phyloP scores from a whole-genome alignment of 2,888 invertebrate genomes.

The Augochlorella aurata region DNA sequence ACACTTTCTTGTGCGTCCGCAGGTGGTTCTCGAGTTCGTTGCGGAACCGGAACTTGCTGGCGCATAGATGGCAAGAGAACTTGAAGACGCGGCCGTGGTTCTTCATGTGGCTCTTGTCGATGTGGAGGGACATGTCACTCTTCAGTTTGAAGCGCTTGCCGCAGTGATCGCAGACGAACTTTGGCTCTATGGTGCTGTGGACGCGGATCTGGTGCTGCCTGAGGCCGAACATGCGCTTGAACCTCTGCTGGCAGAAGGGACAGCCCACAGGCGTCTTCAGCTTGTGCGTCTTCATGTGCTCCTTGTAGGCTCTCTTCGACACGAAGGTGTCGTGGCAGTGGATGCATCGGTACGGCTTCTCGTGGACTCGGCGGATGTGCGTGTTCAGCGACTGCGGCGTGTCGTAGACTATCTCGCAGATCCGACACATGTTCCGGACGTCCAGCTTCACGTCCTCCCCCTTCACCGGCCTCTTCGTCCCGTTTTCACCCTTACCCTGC shows the following conservation, averaged over 20 bases:
- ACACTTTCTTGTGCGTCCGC: slow-evolving; percentile 59
- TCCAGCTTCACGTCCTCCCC: slow-evolving; percentile 40
- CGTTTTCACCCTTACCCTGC: not conserved
- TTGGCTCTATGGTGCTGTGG: slow-evolving; percentile 60
- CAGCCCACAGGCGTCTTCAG: slow-evolving; percentile 66
- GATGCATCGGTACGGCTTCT: slow-evolving; percentile 66
- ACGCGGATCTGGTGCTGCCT: slow-evolving; percentile 60
- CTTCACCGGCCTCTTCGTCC: not conserved
- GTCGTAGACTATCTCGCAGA: slow-evolving; percentile 65
- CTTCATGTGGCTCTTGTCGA: slow-evolving; percentile 52
- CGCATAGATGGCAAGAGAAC: slow-evolving; percentile 62
- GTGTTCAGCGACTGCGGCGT: slow-evolving; percentile 53
- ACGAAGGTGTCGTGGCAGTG: slow-evolving; percentile 48
- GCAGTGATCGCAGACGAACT: slow-evolving; percentile 73
- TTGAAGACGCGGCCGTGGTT: slow-evolving; percentile 12
- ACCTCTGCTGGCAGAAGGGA: slow-evolving; percentile 61
- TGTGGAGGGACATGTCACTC: slow-evolving; percentile 74
- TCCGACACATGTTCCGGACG: slow-evolving; percentile 57
- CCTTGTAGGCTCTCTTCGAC: not conserved
- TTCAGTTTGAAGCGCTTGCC: slow-evolving; percentile 74
- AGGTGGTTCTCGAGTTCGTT: slow-evolving; percentile 63
- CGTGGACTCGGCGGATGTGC: slow-evolving; percentile 64
- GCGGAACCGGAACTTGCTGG: slow-evolving; percentile 59
- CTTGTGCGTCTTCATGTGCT: slow-evolving; percentile 66
- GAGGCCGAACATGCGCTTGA: slow-evolving; percentile 60